Base-by-base conservation (phyloP, 2,797 vertebrate genomes). In the Microhierax caerulescens region DNA sequence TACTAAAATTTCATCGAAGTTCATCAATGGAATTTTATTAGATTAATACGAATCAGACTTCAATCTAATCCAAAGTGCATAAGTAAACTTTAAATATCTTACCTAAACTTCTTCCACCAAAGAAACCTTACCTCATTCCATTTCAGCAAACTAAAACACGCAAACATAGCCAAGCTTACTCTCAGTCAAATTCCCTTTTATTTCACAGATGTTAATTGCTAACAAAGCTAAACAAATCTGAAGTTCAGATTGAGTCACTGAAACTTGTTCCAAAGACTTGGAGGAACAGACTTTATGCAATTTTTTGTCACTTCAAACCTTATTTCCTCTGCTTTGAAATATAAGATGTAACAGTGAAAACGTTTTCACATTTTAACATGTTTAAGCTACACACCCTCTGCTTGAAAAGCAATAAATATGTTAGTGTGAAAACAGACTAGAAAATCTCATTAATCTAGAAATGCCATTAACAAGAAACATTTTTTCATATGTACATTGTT, bases 171-270 rank as follows among this genome's bases (percentile, higher is more conserved):
- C 9, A 3, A 57, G 37, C 7, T 90, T 27, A 47, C 43, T 87
- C 56, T 67, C 61, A 37, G 74, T 82, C 54, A 78, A 79, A 86
- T 73, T 94, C 88, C 83, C 65, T 90, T 97, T 97, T 96, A 96
- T 96, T 97, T 90, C 74, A 95, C 72, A 65, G 70, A 64, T 76
- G 57, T 77, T 64, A 86, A 84, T 8, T 72, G 51, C 50, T 86
- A 84, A 81, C 45, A 78, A 86, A 75, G 32, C 56, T 54, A 70
- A 94, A 95, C 30, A 78, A 90, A 81, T 69, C 73, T 78, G 43
- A 84, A 64, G 36, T 72, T 96, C 76, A 78, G 65, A 70, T 1
- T 50, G 72, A 88, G 25, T 56, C 21, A 60, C 39, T 93, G 53
- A 64, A 92, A 77, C 45, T 34, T 88, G 32, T 88, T 80, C 53